A percentile compares a stretch with the other conserved stretches of the same genome.
Evolutionary conservation across 2,797 vertebrate species (phyloP).

Genomic region (Sylvia borin): DNA sequence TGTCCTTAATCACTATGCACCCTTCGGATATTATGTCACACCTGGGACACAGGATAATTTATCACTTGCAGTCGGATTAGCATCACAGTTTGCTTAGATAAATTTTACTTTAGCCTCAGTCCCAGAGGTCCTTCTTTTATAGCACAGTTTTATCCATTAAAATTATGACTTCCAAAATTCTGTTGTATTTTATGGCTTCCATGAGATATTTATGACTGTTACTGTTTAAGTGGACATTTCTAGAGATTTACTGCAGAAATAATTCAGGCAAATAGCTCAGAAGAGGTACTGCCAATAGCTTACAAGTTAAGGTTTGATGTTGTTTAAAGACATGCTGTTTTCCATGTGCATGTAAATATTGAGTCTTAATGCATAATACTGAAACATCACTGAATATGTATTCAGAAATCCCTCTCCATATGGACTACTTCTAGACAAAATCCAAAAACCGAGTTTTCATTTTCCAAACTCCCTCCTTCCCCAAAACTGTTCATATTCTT

Average conservation of each 20-base stretch:
- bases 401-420: not conserved
- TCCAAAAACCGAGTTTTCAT: not conserved
- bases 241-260: slow-evolving; percentile 78
- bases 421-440: not conserved
- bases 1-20: slow-evolving; percentile 74
- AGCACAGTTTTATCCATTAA: slow-evolving; percentile 80
- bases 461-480: not conserved
- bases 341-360: not conserved
- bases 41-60: slow-evolving; percentile 77
- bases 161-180: slow-evolving; percentile 84
- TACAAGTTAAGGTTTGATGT: not conserved
- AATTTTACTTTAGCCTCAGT: slow-evolving; percentile 73
- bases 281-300: slow-evolving; percentile 56
- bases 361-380: not conserved
- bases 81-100: slow-evolving; percentile 70
- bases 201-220: slow-evolving; percentile 79
- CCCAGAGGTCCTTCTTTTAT: slow-evolving; percentile 78
- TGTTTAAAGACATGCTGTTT: slow-evolving; percentile 7
- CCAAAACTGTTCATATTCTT: not conserved
- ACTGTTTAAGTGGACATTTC: slow-evolving; percentile 77
- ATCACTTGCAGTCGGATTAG: slow-evolving; percentile 78
- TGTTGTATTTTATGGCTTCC: slow-evolving; percentile 78
- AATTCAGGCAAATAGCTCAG: slow-evolving; percentile 71
- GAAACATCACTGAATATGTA: not conserved
- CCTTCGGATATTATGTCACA: slow-evolving; percentile 74